Conservation (phyloP, 2,113 vertebrate genomes). For the Delphinapterus leucas region DNA sequence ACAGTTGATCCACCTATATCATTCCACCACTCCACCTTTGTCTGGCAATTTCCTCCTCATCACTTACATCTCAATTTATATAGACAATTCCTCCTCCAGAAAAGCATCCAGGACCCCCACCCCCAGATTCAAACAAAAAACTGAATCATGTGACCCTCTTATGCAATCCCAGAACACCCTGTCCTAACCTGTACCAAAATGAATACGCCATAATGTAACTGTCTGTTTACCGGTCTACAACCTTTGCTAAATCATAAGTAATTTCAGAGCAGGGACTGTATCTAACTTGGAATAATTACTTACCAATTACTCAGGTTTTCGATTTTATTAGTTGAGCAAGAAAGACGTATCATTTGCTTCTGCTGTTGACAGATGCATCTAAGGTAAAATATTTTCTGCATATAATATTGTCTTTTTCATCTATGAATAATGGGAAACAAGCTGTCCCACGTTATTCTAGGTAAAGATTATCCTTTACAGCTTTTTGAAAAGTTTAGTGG, state of each 20-base stretch:
- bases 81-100: background rate
- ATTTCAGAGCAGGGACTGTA: background rate
- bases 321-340: background rate
- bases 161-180: background rate
- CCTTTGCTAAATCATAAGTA: background rate
- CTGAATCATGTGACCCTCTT: background rate
- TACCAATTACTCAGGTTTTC: background rate
- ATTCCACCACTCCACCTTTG: background rate
- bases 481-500: background rate
- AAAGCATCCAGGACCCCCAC: background rate
- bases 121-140: background rate
- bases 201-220: background rate
- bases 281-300: background rate
- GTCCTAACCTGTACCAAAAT: background rate
- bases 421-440: background rate
- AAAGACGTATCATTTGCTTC: background rate
- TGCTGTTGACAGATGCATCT: background rate
- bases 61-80: background rate
- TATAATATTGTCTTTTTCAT: background rate
- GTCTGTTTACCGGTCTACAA: background rate
- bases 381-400: conserved; percentile 19
- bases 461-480: background rate
- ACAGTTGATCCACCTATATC: background rate
- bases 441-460: background rate
- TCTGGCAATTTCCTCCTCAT: background rate